Conservation (phyloP, 2,888 invertebrate genomes). For the Trachelus stipa region DNA sequence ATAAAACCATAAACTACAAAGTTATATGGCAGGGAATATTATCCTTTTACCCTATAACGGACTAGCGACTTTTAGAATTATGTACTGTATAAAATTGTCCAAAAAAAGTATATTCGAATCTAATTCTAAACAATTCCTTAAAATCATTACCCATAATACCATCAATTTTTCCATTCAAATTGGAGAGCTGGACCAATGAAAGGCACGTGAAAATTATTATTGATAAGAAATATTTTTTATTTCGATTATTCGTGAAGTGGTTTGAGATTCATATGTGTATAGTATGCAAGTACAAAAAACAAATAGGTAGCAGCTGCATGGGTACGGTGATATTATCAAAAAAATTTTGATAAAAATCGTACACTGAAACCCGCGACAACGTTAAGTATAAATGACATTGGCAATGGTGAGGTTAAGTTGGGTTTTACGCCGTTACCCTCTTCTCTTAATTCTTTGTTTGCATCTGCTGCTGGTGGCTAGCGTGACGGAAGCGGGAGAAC, state of each 20-base stretch:
- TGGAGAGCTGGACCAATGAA: background rate
- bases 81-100: background rate
- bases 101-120: too few relatives aligned
- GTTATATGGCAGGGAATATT: conserved; percentile 28
- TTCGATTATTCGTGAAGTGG: background rate
- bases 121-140: background rate
- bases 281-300: background rate
- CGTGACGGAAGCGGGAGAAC: conserved; percentile 24
- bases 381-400: conserved; percentile 9
- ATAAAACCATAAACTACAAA: conserved; percentile 60
- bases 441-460: conserved; percentile 12
- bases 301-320: background rate
- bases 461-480: conserved; percentile 14
- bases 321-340: background rate
- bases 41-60: conserved; percentile 47
- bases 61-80: conserved; percentile 16
- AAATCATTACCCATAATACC: background rate
- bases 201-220: background rate
- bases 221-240: background rate
- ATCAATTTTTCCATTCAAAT: background rate
- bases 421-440: background rate
- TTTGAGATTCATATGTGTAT: background rate
- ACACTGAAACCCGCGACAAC: conserved; percentile 6
- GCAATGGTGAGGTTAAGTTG: background rate
- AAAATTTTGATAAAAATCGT: background rate